Evolutionary conservation across 1,140 invertebrate genomes (phyloP).

Genomic region (Ctenoplectra terminalis): DNA sequence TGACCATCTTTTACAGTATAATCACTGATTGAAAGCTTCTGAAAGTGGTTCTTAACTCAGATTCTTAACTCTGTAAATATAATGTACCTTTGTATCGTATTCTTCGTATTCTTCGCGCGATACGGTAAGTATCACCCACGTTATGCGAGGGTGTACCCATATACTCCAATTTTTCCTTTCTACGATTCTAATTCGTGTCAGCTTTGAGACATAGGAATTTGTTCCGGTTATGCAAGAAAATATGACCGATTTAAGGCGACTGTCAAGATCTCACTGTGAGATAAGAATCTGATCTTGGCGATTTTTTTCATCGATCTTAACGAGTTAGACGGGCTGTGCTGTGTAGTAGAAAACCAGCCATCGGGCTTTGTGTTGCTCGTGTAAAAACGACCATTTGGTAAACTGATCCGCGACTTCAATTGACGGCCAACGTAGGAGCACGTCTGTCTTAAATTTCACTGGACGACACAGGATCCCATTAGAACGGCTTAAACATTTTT

Average conservation of each 20-base stretch:
- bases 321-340: background rate
- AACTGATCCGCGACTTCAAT: conserved; percentile 21
- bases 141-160: too few relatives aligned
- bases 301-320: background rate
- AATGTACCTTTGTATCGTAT: too few relatives aligned
- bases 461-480: background rate
- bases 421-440: background rate
- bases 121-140: too few relatives aligned
- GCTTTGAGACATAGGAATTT: too few relatives aligned
- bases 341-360: background rate
- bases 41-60: too few relatives aligned
- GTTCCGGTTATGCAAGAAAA: background rate
- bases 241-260: background rate
- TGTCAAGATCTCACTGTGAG: background rate
- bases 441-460: conserved; percentile 16
- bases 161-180: background rate
- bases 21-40: too few relatives aligned
- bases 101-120: too few relatives aligned
- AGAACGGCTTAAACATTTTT: background rate
- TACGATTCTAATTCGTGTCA: background rate
- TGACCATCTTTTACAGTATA: too few relatives aligned
- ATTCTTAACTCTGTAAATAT: too few relatives aligned
- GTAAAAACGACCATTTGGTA: background rate
- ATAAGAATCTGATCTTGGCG: background rate
- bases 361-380: background rate